Percentiles rank a stretch among this genome's conserved stretches.
These are phyloP conservation scores for Caenorhabditis japonica DNA, from an alignment of 2,888 invertebrate genomes.

Conservation along the genomic window DNA sequence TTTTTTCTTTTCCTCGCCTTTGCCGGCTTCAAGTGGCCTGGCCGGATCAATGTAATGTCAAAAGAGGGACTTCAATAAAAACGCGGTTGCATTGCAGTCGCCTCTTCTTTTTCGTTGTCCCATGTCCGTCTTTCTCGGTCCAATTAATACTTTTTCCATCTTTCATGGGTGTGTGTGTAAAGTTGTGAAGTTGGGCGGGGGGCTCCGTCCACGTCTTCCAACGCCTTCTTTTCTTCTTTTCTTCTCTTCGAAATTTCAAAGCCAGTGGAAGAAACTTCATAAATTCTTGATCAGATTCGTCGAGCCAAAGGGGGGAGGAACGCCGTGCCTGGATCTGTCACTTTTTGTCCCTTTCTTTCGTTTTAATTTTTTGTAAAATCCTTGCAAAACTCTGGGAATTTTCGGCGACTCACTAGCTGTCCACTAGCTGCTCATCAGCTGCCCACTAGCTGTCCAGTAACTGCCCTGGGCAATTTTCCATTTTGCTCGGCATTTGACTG, in stretches of 20 bases:
- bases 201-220: not conserved
- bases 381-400: too few relatives aligned
- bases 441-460: too few relatives aligned
- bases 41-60: constrained; percentile 34
- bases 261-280: not conserved
- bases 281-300: constrained; percentile 34
- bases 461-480: too few relatives aligned
- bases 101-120: not conserved
- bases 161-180: constrained; percentile 30
- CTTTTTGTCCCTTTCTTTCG: not conserved
- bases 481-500: too few relatives aligned
- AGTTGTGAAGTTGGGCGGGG: not conserved
- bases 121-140: constrained; percentile 8
- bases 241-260: constrained; percentile 4
- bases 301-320: too few relatives aligned
- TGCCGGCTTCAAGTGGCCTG: constrained; percentile 28
- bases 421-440: too few relatives aligned
- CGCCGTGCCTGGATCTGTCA: constrained; percentile 3
- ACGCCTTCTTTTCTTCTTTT: constrained; percentile 6
- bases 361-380: too few relatives aligned
- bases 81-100: constrained; percentile 13
- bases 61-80: constrained; percentile 41
- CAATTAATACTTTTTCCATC: constrained; percentile 44
- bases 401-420: too few relatives aligned
- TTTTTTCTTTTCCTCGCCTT: constrained; percentile 10